Base-by-base conservation (phyloP, 2,113 vertebrate genomes). In the Gallinago jamesoni region DNA sequence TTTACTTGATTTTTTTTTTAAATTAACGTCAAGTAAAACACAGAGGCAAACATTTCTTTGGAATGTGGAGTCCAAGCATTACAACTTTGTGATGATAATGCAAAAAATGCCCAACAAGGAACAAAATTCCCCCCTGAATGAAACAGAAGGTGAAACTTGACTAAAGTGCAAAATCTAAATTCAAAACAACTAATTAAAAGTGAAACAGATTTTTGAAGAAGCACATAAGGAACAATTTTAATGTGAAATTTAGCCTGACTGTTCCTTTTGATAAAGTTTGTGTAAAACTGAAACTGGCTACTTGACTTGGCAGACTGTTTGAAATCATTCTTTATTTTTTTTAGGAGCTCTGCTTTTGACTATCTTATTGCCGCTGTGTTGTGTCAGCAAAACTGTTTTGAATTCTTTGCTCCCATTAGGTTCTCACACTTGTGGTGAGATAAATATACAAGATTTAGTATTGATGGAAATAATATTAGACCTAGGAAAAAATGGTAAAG, bases 401-500 rank as follows among this genome's bases (percentile, higher is more conserved):
- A 87, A 23, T 84, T 67, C 88, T 85, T 79, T 17, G 6, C 64
- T 88, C 64, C 79, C 7, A 0, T 80, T 52, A 27, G 45, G 14
- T 63, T 72, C 76, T 91, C 55, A 24, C 57, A 12, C 12, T 47
- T 64, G 43, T 62, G 31, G 48, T 23, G 80, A 82, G 84, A 22
- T 72, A 64, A 92, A 67, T 3, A 28, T 11, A 28, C 50, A 47
- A 35, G 50, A 73, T 47, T 67, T 79, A 60, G 48, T 47, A 50
- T 47, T 63, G 84, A 55, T 76, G 87, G 70, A 69, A 87, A 28
- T 72, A 52, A 85, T 60, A 22, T 6, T 39, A 73, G 86, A 79
- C 77, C 67, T 86, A 86, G 94, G 94, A 83, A 93, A 91, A 93
- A 96, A 78, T 1, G 1, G 91, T 91, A 41, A 72, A 88, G 91